A percentile compares a stretch with the other conserved stretches of the same genome.
phyloP scores from a whole-genome alignment of 1,140 invertebrate species.

The Danaus melanippus region DNA sequence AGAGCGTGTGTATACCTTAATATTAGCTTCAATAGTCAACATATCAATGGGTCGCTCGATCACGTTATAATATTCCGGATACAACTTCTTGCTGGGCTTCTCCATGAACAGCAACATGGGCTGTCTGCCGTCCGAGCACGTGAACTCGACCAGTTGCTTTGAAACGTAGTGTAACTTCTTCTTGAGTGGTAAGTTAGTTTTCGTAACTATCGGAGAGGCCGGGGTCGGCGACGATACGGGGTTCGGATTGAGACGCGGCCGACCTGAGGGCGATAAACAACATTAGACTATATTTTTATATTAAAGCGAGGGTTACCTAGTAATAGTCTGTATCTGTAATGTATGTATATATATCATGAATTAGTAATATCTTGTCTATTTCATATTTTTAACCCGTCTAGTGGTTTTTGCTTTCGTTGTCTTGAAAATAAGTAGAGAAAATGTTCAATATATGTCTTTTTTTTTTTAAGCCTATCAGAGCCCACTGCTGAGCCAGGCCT shows the following conservation, averaged over 20 bases:
- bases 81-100: constrained; percentile 95
- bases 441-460: too few relatives aligned
- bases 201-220: constrained; percentile 63
- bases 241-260: constrained; percentile 44
- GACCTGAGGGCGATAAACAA: constrained; percentile 26
- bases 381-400: too few relatives aligned
- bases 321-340: too few relatives aligned
- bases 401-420: too few relatives aligned
- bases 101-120: constrained; percentile 96
- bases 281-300: too few relatives aligned
- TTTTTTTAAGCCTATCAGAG: too few relatives aligned
- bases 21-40: constrained; percentile 93
- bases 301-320: too few relatives aligned
- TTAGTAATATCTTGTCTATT: too few relatives aligned
- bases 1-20: constrained; percentile 72
- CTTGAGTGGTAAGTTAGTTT: constrained; percentile 78
- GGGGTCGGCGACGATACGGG: constrained; percentile 30
- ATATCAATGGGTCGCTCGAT: constrained; percentile 96
- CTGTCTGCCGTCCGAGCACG: constrained; percentile 84
- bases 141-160: constrained; percentile 84
- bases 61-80: constrained; percentile 96
- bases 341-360: too few relatives aligned
- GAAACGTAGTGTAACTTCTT: constrained; percentile 82
- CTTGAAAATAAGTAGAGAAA: too few relatives aligned
- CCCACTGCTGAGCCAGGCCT: too few relatives aligned